phyloP scores from a whole-genome alignment of 1,140 invertebrate genomes.

The Diabrotica undecimpunctata region DNA sequence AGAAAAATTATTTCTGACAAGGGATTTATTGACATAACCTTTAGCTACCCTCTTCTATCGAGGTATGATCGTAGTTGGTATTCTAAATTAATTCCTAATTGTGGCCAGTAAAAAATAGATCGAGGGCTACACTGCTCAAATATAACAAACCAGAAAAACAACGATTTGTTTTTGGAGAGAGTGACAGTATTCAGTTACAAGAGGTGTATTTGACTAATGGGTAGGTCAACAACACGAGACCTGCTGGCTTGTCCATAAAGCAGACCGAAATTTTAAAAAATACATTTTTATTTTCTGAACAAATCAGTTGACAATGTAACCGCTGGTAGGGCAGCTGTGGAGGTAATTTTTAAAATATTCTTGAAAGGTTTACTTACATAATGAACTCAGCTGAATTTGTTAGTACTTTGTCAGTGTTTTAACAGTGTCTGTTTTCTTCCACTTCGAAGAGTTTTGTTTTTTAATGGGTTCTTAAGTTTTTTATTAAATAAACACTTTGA shows the following conservation, averaged over 20 bases:
- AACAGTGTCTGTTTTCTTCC: neutral
- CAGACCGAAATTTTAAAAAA: slow-evolving; percentile 17
- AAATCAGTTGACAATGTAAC: slow-evolving; percentile 21
- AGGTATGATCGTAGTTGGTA: too few species aligned
- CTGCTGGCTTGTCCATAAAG: slow-evolving; percentile 6
- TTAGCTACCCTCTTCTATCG: too few species aligned
- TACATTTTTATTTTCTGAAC: slow-evolving; percentile 21
- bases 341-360: neutral
- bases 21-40: too few species aligned
- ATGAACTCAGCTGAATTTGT: slow-evolving; percentile 7
- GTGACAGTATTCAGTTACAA: slow-evolving; percentile 13
- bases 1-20: too few species aligned
- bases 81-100: neutral
- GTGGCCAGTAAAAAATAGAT: neutral
- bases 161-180: slow-evolving; percentile 13
- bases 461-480: neutral
- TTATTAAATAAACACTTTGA: neutral
- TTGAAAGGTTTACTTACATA: slow-evolving; percentile 7
- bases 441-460: neutral
- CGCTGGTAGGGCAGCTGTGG: slow-evolving; percentile 11
- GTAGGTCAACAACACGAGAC: slow-evolving; percentile 13
- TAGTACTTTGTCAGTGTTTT: neutral
- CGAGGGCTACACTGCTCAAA: neutral
- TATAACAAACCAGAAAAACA: slow-evolving; percentile 9
- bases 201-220: slow-evolving; percentile 18